These are phyloP conservation scores for Pelvicachromis taeniatus DNA, from an alignment of 2,113 vertebrate genomes.

Conservation along the genomic window DNA sequence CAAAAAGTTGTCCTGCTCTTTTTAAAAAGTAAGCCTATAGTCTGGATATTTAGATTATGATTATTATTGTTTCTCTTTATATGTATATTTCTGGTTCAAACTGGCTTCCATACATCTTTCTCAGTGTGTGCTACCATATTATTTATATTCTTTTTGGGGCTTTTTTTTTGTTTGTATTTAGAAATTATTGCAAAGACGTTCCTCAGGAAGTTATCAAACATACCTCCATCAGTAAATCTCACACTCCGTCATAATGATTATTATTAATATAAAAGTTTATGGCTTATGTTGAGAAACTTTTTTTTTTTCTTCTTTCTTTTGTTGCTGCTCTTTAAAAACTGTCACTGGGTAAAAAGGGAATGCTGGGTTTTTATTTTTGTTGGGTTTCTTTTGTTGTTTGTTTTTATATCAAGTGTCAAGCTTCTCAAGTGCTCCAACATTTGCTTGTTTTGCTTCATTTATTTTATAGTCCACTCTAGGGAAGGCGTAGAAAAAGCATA, in stretches of 20 bases:
- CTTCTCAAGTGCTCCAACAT: background rate
- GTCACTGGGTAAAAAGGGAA: background rate
- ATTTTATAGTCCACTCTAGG: background rate
- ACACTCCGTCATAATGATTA: background rate
- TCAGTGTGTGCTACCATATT: background rate
- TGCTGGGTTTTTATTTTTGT: background rate
- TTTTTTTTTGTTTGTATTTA: fast-evolving
- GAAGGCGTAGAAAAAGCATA: fast-evolving
- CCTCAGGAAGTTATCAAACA: background rate
- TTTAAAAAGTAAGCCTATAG: background rate
- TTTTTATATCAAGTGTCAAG: background rate
- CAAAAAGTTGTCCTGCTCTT: background rate
- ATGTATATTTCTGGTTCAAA: background rate
- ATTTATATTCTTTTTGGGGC: background rate
- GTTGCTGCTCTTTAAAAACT: background rate
- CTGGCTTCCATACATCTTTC: background rate
- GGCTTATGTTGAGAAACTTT: background rate
- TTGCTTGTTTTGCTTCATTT: background rate
- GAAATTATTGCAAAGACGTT: background rate
- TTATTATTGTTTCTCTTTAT: too few species aligned
- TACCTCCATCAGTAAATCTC: background rate
- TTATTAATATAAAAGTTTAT: background rate
- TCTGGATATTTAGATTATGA: too few species aligned
- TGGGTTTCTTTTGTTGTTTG: fast-evolving
- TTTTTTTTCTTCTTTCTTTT: background rate